Percentiles rank a stretch among this genome's conserved stretches.
These are phyloP conservation scores for Tenthredo mesomela DNA, from an alignment of 2,888 invertebrate genomes.

Conservation along the genomic window DNA sequence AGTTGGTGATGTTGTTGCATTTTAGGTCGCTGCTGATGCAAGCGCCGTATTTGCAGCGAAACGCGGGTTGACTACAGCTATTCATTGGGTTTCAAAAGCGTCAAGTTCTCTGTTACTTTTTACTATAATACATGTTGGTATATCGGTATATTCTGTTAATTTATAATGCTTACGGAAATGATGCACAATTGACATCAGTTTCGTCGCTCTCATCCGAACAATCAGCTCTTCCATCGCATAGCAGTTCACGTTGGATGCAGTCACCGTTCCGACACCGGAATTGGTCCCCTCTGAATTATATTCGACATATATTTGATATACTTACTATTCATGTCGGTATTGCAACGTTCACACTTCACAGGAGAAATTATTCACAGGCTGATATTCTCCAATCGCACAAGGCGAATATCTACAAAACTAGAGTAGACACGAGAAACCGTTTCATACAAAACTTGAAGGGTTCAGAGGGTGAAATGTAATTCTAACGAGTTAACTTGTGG, in stretches of 20 bases:
- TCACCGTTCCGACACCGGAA: slow-evolving; percentile 73
- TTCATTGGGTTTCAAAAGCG: neutral
- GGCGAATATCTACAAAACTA: neutral
- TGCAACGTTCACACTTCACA: no score
- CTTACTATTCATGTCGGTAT: neutral
- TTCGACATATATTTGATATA: neutral
- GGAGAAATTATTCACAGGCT: neutral
- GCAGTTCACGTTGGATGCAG: slow-evolving; percentile 74
- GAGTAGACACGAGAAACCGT: neutral
- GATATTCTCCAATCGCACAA: neutral
- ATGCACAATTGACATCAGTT: slow-evolving; percentile 63
- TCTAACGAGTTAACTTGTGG: neutral
- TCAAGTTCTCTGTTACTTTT: neutral
- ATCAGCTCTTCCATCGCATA: slow-evolving; percentile 74
- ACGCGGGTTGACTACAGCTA: slow-evolving; percentile 72
- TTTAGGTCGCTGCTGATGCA: slow-evolving; percentile 73
- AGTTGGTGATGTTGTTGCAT: slow-evolving; percentile 74
- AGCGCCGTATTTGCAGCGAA: slow-evolving; percentile 76
- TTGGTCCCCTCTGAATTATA: slow-evolving; percentile 49
- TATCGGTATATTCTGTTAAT: neutral
- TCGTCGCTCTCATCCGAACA: slow-evolving; percentile 73
- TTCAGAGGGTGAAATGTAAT: neutral
- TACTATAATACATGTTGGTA: neutral
- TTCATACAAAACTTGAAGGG: neutral
- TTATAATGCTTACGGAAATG: slow-evolving; percentile 64